Base-by-base conservation (phyloP, 2,113 vertebrate species). In the Lepus europaeus region DNA sequence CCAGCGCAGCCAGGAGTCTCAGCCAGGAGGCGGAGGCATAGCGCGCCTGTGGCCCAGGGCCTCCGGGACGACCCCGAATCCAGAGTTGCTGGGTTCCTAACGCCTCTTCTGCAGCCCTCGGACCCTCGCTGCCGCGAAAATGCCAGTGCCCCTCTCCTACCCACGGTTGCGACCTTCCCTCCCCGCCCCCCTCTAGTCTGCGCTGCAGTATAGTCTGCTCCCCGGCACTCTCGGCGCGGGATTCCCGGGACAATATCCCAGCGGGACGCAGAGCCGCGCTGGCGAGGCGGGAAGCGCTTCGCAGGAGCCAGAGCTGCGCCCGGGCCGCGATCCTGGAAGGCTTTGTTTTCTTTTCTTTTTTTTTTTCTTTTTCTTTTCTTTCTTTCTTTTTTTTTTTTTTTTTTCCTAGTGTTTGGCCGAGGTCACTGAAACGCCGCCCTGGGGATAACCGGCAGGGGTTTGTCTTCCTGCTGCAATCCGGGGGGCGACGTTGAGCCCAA, bases 151-250 rank as follows among this genome's bases (percentile, higher is more conserved):
- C 23, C 45, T 0, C 9, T 29, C 14, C 7, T 49, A 11, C 33
- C 22, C 20, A 2, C 16, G 20, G 29, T 91, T 69, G 69, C 39
- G 22, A 2, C 29, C 27, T 51, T 25, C 3, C 12, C 13, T 25
- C 27, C 3, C 56, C 12, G 56, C 13, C 56, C 16, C 9, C 36
- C 53, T 9, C 0, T 19, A 31, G 33, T 33, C 33, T 36, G 45
- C 61, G 80, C 27, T 36, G 45, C 39, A 12, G 69, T 23, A 11
- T 49, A 61, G n/a, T 59, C 1, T 0, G 25, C 39, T 27, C 68
- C 39, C 10, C 5, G 1, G 10, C 80, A 13, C 19, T 39, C 9
- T 66, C 4, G 1, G 3, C 16, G 7, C 22, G 0, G 0, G 19
- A 1, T 0, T 23, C 23, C 12, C 9, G 11, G 49, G 39, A 5